A percentile compares a stretch with the other conserved stretches of the same genome.
These are phyloP conservation scores for Smutsia temminckii DNA, from an alignment of 2,797 vertebrate genomes.

Conservation along the genomic window DNA sequence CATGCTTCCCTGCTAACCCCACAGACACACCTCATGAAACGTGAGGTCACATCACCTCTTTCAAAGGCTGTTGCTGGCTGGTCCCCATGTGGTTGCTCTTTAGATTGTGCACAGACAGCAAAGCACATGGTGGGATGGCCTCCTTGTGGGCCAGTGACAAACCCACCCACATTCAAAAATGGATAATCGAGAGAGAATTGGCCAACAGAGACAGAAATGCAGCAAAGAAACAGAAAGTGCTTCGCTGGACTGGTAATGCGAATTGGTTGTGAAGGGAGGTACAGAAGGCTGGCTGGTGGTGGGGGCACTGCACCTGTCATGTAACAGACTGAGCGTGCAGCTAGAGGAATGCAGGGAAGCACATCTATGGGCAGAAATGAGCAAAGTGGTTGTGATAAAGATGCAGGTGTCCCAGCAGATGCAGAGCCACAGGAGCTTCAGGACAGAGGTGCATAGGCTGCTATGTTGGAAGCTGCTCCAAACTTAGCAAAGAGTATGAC, in stretches of 20 bases:
- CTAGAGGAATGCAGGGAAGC: background rate
- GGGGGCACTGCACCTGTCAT: too few relatives aligned
- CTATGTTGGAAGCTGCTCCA: background rate
- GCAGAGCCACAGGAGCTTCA: background rate
- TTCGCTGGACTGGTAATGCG: rapidly evolving
- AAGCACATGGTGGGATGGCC: rapidly evolving
- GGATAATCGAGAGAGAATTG: background rate
- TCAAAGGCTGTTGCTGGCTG: too few relatives aligned
- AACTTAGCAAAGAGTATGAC: background rate
- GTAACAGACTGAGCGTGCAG: rapidly evolving
- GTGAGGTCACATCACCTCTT: background rate
- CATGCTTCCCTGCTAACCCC: background rate
- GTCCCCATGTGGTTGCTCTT: background rate
- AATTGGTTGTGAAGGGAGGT: rapidly evolving
- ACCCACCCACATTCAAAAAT: background rate
- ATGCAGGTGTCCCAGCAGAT: rapidly evolving
- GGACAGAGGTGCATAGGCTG: background rate
- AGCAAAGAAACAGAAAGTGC: background rate
- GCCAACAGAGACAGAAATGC: background rate
- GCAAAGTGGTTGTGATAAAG: background rate
- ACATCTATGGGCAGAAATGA: rapidly evolving
- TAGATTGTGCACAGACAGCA: rapidly evolving
- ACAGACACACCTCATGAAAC: rapidly evolving
- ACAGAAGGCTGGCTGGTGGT: too few relatives aligned
- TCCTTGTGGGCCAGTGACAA: background rate